These are phyloP conservation scores for Drosophila albomicans DNA, from an alignment of 1,140 invertebrate species.

Conservation along the genomic window DNA sequence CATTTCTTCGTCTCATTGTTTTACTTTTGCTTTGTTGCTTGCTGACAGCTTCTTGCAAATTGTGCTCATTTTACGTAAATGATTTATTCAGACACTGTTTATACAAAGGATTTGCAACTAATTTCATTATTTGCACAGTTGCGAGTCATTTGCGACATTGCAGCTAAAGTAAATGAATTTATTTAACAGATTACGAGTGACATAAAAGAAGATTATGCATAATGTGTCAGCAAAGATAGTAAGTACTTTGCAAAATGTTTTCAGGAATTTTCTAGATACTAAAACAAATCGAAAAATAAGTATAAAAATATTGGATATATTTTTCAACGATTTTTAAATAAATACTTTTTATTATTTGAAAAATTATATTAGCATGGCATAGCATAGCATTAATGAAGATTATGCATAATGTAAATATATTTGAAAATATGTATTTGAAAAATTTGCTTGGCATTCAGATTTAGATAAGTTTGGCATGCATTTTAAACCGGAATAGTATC, in stretches of 20 bases:
- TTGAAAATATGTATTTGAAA: no score
- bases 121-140: slow-evolving; percentile 53
- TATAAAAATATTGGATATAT: no score
- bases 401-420: no score
- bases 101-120: slow-evolving; percentile 38
- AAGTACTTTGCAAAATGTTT: neutral
- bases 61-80: slow-evolving; percentile 55
- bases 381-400: no score
- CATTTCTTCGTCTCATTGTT: slow-evolving; percentile 35
- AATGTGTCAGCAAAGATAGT: neutral
- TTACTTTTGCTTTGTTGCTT: slow-evolving; percentile 32
- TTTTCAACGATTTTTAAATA: no score
- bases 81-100: slow-evolving; percentile 48
- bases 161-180: slow-evolving; percentile 13
- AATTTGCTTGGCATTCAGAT: no score
- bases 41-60: slow-evolving; percentile 63
- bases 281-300: no score
- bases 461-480: no score
- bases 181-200: slow-evolving; percentile 1
- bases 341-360: no score
- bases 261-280: neutral
- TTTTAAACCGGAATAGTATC: no score
- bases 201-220: neutral
- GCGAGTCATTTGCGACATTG: slow-evolving; percentile 5
- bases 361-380: no score